Base-by-base conservation (phyloP, 2,888 invertebrate genomes). In the Drepanosiphum platanoidis region DNA sequence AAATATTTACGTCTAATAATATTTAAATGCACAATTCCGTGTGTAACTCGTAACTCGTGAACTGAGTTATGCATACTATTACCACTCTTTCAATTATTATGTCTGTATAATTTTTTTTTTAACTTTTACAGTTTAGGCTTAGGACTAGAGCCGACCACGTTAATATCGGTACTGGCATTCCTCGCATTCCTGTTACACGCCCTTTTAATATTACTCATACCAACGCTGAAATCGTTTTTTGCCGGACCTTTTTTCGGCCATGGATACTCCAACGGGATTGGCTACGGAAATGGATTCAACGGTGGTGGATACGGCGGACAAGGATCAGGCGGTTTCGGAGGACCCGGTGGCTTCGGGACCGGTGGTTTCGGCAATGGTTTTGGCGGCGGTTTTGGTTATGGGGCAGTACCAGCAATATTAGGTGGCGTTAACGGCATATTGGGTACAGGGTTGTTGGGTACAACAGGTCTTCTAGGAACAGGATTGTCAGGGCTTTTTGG, bases 121-220 rank as follows among this genome's bases (percentile, higher is more conserved):
- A 22, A 18, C 52, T 68, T 46, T 34, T 46, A 36, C 71, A 81
- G 81, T 36, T 58, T 81, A 58, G 70, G 83, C 3, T n/a, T 82
- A 18, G 82, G 82, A 30, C 75, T 84, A 15, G 83, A 84, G 75
- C 83, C 83, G n/a, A 68, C 83, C 13, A 84, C 83, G 30, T 84
- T 84, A 36, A 84, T 84, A 75, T 75, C 83, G 8, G 34, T 84
- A 15, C 46, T 84, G 52, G 83, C 83, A 22, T 84, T 84, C 30
- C 66, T 84, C 0, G 83, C 83, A 15, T 84, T 84, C n/a, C 83
- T 84, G 9, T 36, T 84, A 13, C 83, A 84, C 34, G 83, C 83
- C 11, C 75, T 84, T 22, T 32, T 84, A 22, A 75, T 84, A 66
- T 22, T 84, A 13, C 75, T 84, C 27, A 84, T 84, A 66, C 83